These are phyloP conservation scores for Pachyseris speciosa DNA, from an alignment of 64 coral and sea anemone genomes.

Conservation along the genomic window DNA sequence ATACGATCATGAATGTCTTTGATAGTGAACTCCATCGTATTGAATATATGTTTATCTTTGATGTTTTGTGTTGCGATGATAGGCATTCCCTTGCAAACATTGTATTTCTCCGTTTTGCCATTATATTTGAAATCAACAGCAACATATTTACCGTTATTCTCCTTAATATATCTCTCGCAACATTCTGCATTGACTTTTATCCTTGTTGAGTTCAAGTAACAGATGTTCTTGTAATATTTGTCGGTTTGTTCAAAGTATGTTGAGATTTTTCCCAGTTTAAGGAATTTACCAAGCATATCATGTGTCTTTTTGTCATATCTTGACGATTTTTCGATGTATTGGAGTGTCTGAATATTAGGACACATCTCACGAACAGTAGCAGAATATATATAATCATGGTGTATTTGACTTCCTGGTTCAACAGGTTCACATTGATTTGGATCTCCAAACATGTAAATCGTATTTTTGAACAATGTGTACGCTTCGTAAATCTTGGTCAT, in stretches of 20 bases:
- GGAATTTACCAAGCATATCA: not conserved
- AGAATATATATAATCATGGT: not conserved
- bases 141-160: not conserved
- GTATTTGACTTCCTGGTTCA: not conserved
- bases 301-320: conserved; percentile 12
- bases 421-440: not conserved
- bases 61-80: conserved; percentile 32
- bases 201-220: conserved; percentile 35
- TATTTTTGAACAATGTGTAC: not conserved
- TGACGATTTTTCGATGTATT: not conserved
- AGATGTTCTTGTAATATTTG: not conserved
- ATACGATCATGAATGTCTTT: not conserved
- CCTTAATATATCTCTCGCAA: not conserved
- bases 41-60: conserved; percentile 28
- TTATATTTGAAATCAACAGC: conserved; percentile 16
- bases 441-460: not conserved
- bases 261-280: conserved; percentile 20
- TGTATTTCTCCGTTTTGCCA: not conserved
- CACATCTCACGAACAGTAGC: not conserved
- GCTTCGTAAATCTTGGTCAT: conserved; percentile 19
- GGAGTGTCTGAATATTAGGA: not conserved
- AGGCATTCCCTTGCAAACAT: not conserved
- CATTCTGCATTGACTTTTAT: not conserved
- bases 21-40: conserved; percentile 36
- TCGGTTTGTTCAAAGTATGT: not conserved